A percentile compares a stretch with the other conserved stretches of the same genome.
Evolutionary conservation across 1,140 invertebrate species (phyloP).

Genomic region (Ctenoplectra terminalis): DNA sequence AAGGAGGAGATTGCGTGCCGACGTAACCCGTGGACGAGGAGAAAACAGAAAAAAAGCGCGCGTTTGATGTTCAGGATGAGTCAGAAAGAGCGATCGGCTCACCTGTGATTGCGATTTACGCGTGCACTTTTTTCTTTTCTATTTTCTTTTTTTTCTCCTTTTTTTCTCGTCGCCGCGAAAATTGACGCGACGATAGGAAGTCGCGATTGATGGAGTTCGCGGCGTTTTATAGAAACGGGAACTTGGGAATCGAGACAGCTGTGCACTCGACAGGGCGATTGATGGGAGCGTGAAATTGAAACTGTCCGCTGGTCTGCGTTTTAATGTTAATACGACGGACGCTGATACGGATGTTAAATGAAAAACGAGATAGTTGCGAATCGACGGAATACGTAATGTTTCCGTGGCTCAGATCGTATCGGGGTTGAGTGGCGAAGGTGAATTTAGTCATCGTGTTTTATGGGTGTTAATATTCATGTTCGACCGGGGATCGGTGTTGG

Average conservation of each 20-base stretch:
- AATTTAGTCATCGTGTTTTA: constrained; percentile 16
- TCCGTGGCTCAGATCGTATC: not conserved
- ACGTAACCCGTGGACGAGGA: constrained; percentile 41
- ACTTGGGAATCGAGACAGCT: not conserved
- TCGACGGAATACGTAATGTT: constrained; percentile 15
- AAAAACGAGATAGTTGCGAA: constrained; percentile 11
- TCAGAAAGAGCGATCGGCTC: constrained; percentile 25
- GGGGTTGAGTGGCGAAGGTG: not conserved
- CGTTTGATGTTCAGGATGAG: constrained; percentile 25
- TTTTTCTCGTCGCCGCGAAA: not conserved
- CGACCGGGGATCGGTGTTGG: not conserved
- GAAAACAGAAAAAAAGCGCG: constrained; percentile 3
- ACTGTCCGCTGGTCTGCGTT: not conserved
- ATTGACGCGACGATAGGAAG: not conserved
- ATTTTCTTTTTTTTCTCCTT: not conserved
- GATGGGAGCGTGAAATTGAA: constrained; percentile 9
- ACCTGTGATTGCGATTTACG: constrained; percentile 16
- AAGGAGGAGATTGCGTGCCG: not conserved
- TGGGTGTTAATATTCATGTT: not conserved
- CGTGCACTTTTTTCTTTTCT: too few relatives aligned
- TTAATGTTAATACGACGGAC: not conserved
- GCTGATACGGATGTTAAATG: not conserved
- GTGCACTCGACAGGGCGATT: not conserved
- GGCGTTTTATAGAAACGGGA: too few relatives aligned
- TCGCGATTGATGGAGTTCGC: not conserved